Evolutionary conservation across 2,888 invertebrate genomes (phyloP), one percentile per base, ranked within the genome.

Genomic region (Caenorhabditis macrosperma): DNA sequence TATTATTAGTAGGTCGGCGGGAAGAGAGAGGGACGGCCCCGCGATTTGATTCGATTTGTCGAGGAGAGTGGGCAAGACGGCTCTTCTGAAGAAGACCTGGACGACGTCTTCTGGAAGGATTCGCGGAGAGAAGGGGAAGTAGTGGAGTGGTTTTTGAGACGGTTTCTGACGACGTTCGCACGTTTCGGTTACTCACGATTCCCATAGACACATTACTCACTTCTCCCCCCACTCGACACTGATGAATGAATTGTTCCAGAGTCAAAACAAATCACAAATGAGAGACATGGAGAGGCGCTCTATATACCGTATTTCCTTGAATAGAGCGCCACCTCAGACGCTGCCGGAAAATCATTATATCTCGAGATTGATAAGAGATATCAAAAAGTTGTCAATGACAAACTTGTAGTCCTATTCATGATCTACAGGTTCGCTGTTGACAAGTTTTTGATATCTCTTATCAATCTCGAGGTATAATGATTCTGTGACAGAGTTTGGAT

Each of bases 1-100:
- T 63, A 72, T 72, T 72, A 72, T 63, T 54, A 72, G 71, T 33
- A 30, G 44, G 55, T 55, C 59, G 57, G n/a, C n/a, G n/a, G n/a
- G 55, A 46, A 33, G 54, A 38, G 41, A 30, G 30, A 22, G 38
- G 33, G 35, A 28, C 38, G 35, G 50, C 38, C 30, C 55, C 33
- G 10, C 48, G 60, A 60, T 67, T 67, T 69, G 69, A 69, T 69
- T 60, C 60, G 69, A 69, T 69, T 69, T 69, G 26, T 38, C 59
- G 20, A 33, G 17, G 33, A 35, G 24, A 50, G 22, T n/a, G 38
- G 20, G 33, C 7, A 48, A 64, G 20, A 57, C 24, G 24, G 6
- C 44, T 17, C 17, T 6, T 15, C 38, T 12, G 3, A 15, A 33
- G 33, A 9, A 9, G 38, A 38, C 15, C 2, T 2, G 9, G 38